Base-by-base conservation (phyloP, 2,113 vertebrate genomes). In the Scomber japonicus region DNA sequence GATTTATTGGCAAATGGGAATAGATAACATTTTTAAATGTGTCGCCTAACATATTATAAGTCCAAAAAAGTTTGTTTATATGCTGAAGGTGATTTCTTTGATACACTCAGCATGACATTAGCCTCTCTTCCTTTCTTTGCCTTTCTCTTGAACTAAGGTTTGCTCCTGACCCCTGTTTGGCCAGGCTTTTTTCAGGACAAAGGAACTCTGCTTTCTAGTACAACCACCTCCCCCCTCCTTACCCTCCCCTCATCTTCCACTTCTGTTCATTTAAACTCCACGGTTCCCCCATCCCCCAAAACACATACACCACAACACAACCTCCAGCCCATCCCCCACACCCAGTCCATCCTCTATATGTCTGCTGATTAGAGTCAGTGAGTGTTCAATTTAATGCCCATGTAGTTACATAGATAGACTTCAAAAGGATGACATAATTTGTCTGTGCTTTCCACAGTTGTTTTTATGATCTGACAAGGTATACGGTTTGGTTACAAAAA, bases 241-340 rank as follows among this genome's bases (percentile, higher is more conserved):
- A 62, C 31, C 56, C 51, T 30, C 35, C 11, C 16, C 66, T 53
- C 45, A 0, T 64, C 72, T 46, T 62, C 60, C 8, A 82, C 79
- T 88, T 74, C 80, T 82, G 79, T 80, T 80, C 85, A 56, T 88
- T 90, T 90, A 83, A 85, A 72, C 79, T 78, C 78, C 78, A 48
- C 73, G 76, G 72, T 55, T 48, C 27, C 60, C 27, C 79, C 85
- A 50, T 48, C 67, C 74, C 81, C 80, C 75, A 2, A 63, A 21
- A 70, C 64, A 76, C 72, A 61, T 59, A 49, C 64, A 74, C 56
- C 49, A 76, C 49, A 76, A 70, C 63, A 71, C 55, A 50, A 10
- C 51, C 49, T 40, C 51, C 54, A 6, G 21, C 49, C 50, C 49
- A 30, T 48, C 50, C 77, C 61, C 30, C 30, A 10, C 11, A 13